phyloP scores from a whole-genome alignment of 2,888 invertebrate genomes.

The Xanthostigma xanthostigma region DNA sequence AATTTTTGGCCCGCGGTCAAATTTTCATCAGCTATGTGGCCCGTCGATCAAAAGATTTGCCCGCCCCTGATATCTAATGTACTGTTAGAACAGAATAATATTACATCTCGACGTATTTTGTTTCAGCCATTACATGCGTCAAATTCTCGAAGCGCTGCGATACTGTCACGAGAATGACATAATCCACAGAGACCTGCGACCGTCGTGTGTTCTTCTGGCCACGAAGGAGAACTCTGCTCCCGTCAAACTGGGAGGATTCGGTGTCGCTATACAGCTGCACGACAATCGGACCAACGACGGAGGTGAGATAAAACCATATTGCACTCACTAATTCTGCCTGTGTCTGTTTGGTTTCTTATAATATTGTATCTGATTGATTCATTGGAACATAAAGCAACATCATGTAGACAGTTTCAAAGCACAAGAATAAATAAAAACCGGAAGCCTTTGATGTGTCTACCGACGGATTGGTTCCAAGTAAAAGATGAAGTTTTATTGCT shows the following conservation, averaged over 20 bases:
- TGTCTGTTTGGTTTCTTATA: no score
- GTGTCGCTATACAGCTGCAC: conserved; percentile 88
- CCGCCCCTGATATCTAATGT: no score
- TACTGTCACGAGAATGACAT: conserved; percentile 98
- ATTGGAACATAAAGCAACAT: no score
- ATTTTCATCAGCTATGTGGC: no score
- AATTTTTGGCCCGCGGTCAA: no score
- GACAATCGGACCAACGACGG: conserved; percentile 52
- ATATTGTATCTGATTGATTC: no score
- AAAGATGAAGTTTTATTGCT: no score
- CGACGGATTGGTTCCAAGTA: no score
- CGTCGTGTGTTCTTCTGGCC: conserved; percentile 90
- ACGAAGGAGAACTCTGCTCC: conserved; percentile 97
- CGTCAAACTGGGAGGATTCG: conserved; percentile 94
- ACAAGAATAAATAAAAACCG: no score
- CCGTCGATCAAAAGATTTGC: no score
- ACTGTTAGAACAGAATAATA: no score
- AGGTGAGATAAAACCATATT: conserved; percentile 27
- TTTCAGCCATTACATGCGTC: conserved; percentile 94
- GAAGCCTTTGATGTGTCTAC: no score
- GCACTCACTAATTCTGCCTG: background rate
- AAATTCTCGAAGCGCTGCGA: conserved; percentile 89
- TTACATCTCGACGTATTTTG: conserved; percentile 6
- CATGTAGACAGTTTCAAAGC: background rate
- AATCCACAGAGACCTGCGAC: conserved; percentile 93